Percentiles rank a stretch among this genome's conserved stretches.
Evolutionary conservation across 2,113 vertebrate genomes (phyloP).

Genomic region (Thunnus thynnus): DNA sequence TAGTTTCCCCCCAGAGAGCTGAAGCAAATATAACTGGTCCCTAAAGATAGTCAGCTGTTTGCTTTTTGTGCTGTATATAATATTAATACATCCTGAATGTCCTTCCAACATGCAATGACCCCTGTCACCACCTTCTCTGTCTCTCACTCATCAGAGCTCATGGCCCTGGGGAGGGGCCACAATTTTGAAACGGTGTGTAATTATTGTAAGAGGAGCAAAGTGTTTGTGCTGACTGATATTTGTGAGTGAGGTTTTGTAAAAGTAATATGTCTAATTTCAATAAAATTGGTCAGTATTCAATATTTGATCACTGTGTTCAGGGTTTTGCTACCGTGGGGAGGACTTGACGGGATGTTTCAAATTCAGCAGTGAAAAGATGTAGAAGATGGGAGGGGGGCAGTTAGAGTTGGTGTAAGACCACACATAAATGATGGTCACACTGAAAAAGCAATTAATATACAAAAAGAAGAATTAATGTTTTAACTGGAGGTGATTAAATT

Average conservation of each 20-base stretch:
- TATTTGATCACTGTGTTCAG: conserved; percentile 35
- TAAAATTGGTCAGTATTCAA: conserved; percentile 82
- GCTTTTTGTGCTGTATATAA: conserved; percentile 51
- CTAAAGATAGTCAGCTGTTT: conserved; percentile 24
- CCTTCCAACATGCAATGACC: conserved; percentile 24
- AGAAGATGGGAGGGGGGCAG: no score
- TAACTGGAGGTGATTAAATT: not conserved
- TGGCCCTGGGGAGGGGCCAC: conserved; percentile 18
- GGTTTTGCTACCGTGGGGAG: not conserved
- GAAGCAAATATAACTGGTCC: conserved; percentile 22
- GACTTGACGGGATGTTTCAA: no score
- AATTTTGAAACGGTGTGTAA: conserved; percentile 67
- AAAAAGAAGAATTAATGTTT: not conserved
- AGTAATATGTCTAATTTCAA: conserved; percentile 83
- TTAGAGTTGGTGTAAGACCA: no score
- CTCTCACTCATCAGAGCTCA: conserved; percentile 17
- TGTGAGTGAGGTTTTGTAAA: conserved; percentile 85
- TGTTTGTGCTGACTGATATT: conserved; percentile 78
- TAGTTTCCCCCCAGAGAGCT: conserved; percentile 26
- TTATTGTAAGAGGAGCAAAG: conserved; percentile 63
- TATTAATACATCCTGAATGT: conserved; percentile 47
- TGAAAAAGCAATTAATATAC: no score
- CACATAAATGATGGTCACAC: no score
- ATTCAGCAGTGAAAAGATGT: no score
- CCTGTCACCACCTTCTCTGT: conserved; percentile 11